A percentile compares a stretch with the other conserved stretches of the same genome.
Conservation (phyloP, 2,797 vertebrate genomes). For the Lophotriccus pileatus region DNA sequence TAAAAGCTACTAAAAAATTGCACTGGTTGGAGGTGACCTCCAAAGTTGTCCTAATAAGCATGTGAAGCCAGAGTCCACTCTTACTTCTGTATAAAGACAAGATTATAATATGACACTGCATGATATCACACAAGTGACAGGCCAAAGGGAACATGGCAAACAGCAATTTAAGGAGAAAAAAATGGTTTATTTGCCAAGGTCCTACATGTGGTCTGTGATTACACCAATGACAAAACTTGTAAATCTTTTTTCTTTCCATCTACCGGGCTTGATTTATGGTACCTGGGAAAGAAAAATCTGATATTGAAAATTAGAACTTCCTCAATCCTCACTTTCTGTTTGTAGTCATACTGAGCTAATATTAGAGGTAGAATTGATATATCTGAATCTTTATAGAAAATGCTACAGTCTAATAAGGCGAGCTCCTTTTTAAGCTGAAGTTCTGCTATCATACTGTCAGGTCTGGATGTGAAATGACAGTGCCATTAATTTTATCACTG, state of each 20-base stretch:
- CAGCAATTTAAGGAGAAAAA: not conserved
- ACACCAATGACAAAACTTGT: not conserved
- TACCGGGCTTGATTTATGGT: not conserved
- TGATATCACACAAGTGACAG: not conserved
- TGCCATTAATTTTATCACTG: not conserved
- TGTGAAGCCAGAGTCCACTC: not conserved
- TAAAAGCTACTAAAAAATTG: not conserved
- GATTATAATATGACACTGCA: not conserved
- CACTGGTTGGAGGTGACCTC: not conserved
- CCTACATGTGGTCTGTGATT: not conserved
- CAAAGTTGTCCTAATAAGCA: not conserved
- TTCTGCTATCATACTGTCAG: not conserved
- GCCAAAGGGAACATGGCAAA: not conserved
- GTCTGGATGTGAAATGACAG: constrained; percentile 26
- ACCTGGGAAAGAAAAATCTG: not conserved
- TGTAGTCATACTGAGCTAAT: not conserved
- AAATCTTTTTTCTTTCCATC: not conserved
- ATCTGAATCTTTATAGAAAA: not conserved
- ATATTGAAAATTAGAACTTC: not conserved
- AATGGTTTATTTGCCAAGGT: not conserved
- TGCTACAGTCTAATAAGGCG: not conserved
- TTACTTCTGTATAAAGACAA: not conserved
- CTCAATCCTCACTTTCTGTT: not conserved
- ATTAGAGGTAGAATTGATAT: not conserved
- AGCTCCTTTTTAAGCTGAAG: not conserved